These are phyloP conservation scores for Leptinotarsa texana DNA, from an alignment of 1,140 invertebrate species.

Conservation along the genomic window DNA sequence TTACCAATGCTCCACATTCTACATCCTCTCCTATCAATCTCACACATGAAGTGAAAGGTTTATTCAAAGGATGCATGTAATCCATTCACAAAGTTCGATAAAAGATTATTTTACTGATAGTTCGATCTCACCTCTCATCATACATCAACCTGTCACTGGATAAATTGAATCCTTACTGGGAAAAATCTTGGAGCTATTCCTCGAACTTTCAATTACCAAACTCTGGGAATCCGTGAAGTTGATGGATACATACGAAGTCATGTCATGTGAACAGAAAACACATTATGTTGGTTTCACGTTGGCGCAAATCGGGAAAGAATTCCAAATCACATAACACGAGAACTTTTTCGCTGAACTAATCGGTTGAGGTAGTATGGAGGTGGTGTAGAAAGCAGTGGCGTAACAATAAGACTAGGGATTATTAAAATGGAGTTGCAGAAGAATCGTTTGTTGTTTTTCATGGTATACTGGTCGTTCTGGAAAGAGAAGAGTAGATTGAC, in stretches of 20 bases:
- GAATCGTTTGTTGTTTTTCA: too few relatives aligned
- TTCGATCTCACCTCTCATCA: not conserved
- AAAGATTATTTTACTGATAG: conserved; percentile 9
- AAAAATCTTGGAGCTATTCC: conserved; percentile 18
- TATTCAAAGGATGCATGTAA: not conserved
- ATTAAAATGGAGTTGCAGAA: too few relatives aligned
- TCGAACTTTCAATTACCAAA: conserved; percentile 14
- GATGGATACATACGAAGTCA: conserved; percentile 13
- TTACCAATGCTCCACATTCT: not conserved
- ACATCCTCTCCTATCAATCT: not conserved
- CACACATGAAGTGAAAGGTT: not conserved
- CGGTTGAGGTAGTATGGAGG: too few relatives aligned
- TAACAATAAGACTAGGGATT: too few relatives aligned
- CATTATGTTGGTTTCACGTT: not conserved
- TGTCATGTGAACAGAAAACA: conserved; percentile 3
- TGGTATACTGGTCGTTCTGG: too few relatives aligned
- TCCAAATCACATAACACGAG: too few relatives aligned
- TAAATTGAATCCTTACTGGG: conserved; percentile 15
- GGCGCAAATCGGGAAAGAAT: too few relatives aligned
- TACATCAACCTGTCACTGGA: conserved; percentile 20
- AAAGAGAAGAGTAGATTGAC: too few relatives aligned
- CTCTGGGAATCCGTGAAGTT: conserved; percentile 6
- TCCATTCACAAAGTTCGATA: conserved; percentile 4
- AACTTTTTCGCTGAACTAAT: too few relatives aligned
- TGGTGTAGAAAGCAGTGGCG: too few relatives aligned